Evolutionary conservation across 2,797 vertebrate species (phyloP), one percentile per base, ranked within the genome.

Genomic region (Siniperca undulata): DNA sequence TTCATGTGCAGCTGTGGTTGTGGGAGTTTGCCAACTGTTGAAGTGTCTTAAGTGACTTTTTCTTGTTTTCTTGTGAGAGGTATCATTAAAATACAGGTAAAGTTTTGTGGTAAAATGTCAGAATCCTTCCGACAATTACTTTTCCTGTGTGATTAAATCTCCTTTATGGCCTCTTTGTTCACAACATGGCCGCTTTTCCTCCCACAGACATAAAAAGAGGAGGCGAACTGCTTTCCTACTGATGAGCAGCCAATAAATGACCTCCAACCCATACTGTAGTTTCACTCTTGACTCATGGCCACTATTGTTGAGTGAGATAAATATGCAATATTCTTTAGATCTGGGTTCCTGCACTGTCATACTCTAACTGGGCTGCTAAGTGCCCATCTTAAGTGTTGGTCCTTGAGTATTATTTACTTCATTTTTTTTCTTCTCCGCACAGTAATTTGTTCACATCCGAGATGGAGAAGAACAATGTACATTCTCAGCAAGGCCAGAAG

Each of bases 41-140:
- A 36, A 73, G 46, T 13, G 27, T 68, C n/a, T 74, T 5, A 53
- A 64, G 69, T 59, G 42, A 64, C 52, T 30, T 74, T 56, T 72
- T 68, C 42, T 27, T 16, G 10, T 78, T 42, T 70, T 68, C 22
- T 30, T 55, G 27, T 40, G 34, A 79, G 65, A 34, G 3, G 19
- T 71, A 9, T 89, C 59, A 87, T 81, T 83, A 77, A 84, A 73
- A 74, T 17, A 55, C 69, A 80, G 27, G 38, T 44, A 86, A 66
- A 8, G n/a, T 67, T 40, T 61, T 24, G 19, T 20, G 48, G 22
- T 72, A 20, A 89, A 89, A 87, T 86, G 81, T 91, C 80, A 82
- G 20, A 80, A 79, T 82, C 38, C 56, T 84, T 73, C 52, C 7
- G 19, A 68, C 27, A 34, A 20, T 84, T 40, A 59, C 22, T 68